A percentile compares a stretch with the other conserved stretches of the same genome.
These are phyloP conservation scores for Platysteira castanea DNA, from an alignment of 2,113 vertebrate species.

Conservation along the genomic window DNA sequence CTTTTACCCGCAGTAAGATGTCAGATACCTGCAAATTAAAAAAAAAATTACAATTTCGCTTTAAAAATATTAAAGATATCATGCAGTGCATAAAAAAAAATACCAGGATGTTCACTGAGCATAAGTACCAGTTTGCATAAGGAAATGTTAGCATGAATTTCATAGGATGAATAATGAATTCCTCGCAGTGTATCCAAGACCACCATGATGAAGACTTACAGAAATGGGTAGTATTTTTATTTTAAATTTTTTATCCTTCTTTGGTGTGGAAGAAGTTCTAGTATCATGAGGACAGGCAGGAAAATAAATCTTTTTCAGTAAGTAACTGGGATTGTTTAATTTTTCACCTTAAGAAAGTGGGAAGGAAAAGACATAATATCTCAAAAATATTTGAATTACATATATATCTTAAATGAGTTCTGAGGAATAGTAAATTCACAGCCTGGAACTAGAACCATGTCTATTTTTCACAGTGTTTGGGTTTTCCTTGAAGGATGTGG, in stretches of 20 bases:
- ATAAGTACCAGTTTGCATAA: background rate
- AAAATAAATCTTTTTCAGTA: background rate
- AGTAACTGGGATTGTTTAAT: background rate
- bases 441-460: background rate
- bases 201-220: background rate
- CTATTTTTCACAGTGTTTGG: slow-evolving; percentile 24
- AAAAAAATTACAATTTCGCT: background rate
- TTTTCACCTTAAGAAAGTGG: background rate
- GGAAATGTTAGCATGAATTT: background rate
- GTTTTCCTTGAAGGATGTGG: slow-evolving; percentile 2
- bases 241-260: slow-evolving; percentile 29
- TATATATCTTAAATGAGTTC: background rate
- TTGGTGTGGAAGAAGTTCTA: background rate
- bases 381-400: background rate
- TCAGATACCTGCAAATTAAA: background rate
- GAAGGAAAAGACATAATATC: background rate
- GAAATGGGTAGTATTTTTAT: background rate
- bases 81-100: background rate
- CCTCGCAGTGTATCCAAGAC: background rate
- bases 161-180: background rate
- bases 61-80: background rate
- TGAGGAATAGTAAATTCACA: background rate
- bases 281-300: background rate
- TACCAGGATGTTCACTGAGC: background rate
- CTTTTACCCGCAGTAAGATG: background rate